Evolutionary conservation across 1,140 invertebrate genomes (phyloP).

Genomic region (Orius laevigatus): DNA sequence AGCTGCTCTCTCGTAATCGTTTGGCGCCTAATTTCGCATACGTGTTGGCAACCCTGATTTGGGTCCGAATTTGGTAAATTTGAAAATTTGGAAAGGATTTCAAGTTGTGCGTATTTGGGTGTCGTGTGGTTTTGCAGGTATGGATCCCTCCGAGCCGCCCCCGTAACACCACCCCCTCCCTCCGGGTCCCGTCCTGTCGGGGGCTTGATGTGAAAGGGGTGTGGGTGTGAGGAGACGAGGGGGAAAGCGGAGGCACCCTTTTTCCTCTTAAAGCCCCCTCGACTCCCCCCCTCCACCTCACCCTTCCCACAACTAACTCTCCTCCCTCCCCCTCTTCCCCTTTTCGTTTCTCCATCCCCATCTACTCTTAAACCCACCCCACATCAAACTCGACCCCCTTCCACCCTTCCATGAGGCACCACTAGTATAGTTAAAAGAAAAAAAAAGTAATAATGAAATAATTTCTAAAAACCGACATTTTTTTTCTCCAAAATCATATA

Average conservation of each 20-base stretch:
- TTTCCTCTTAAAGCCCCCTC: background rate
- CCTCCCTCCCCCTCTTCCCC: background rate
- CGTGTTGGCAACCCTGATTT: too few relatives aligned
- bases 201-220: too few relatives aligned
- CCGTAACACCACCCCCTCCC: background rate
- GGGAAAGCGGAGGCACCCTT: constrained; percentile 1
- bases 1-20: too few relatives aligned
- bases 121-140: too few relatives aligned
- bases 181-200: background rate
- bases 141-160: background rate
- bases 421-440: background rate
- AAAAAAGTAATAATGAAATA: background rate
- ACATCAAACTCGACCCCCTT: constrained; percentile 3
- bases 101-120: too few relatives aligned
- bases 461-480: background rate
- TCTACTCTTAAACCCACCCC: background rate
- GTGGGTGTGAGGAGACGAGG: constrained; percentile 1
- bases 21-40: too few relatives aligned
- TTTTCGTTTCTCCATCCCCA: constrained; percentile 3
- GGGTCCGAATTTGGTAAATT: too few relatives aligned
- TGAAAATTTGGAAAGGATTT: too few relatives aligned
- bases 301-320: background rate
- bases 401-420: background rate
- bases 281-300: constrained; percentile 2
- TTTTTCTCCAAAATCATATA: background rate